phyloP scores from a whole-genome alignment of 2,113 vertebrate species.

The Donacobius atricapilla region DNA sequence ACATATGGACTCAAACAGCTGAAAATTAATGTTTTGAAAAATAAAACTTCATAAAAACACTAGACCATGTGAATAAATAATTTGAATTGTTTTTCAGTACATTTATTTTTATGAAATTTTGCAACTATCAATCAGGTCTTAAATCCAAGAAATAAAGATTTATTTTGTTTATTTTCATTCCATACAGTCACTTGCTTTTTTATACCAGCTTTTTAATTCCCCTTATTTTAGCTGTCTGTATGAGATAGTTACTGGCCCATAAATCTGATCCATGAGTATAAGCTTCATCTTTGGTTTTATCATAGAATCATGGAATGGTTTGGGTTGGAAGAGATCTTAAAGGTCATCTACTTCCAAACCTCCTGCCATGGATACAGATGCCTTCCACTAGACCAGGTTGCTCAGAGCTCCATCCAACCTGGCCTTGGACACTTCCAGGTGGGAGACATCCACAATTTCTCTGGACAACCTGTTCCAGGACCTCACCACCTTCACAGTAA shows the following conservation, averaged over 20 bases:
- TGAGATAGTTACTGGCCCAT: neutral
- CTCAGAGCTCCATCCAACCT: neutral
- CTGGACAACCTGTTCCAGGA: neutral
- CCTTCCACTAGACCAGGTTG: neutral
- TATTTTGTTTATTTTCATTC: neutral
- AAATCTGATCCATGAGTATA: neutral
- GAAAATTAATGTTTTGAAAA: neutral
- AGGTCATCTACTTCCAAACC: neutral
- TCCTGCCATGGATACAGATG: neutral
- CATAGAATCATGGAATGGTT: neutral
- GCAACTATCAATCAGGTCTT: neutral
- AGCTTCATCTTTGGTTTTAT: neutral
- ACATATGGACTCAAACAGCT: neutral
- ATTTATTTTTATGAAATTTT: neutral
- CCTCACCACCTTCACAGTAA: neutral
- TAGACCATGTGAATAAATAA: neutral
- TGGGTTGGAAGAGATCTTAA: neutral
- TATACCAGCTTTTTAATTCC: neutral
- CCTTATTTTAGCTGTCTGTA: neutral
- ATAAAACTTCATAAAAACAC: neutral
- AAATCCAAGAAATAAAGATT: neutral
- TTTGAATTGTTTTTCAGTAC: neutral
- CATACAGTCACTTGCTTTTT: neutral
- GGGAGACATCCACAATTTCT: neutral
- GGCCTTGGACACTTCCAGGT: neutral